Conservation (phyloP, 2,113 vertebrate species). For the Ginglymostoma cirratum region DNA sequence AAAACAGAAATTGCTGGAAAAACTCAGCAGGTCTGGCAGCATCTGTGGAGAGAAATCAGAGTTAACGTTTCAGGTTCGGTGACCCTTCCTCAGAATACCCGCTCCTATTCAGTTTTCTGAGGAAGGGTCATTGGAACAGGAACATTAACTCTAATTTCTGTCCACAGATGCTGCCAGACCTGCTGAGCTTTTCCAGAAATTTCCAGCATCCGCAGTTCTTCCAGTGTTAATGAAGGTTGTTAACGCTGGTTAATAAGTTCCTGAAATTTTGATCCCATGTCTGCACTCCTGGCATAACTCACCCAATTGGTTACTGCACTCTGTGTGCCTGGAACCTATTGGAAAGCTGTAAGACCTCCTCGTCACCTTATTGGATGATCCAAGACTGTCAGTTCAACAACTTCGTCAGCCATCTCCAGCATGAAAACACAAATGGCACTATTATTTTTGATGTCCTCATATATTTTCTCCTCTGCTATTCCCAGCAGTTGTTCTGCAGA, state of each 20-base stretch:
- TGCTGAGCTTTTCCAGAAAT: too few relatives aligned
- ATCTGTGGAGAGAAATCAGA: too few relatives aligned
- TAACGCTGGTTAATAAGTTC: background rate
- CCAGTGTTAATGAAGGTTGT: background rate
- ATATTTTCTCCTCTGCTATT: background rate
- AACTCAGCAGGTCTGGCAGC: too few relatives aligned
- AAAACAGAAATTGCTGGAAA: too few relatives aligned
- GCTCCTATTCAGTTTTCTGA: too few relatives aligned
- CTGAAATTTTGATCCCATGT: background rate
- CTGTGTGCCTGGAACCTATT: background rate
- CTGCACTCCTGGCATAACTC: background rate
- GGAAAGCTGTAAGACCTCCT: background rate
- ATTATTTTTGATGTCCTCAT: background rate
- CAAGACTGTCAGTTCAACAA: background rate
- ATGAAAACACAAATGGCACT: background rate
- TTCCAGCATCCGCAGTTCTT: too few relatives aligned
- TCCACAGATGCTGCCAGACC: too few relatives aligned
- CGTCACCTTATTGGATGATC: background rate
- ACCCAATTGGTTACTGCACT: background rate
- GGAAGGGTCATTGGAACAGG: too few relatives aligned
- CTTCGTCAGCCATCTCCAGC: background rate
- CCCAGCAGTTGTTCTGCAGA: background rate
- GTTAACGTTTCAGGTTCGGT: too few relatives aligned
- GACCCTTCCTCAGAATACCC: too few relatives aligned
- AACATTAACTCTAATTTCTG: too few relatives aligned